These are phyloP conservation scores for Ryuthela nishihirai DNA, from an alignment of 2,888 invertebrate genomes.

Conservation along the genomic window DNA sequence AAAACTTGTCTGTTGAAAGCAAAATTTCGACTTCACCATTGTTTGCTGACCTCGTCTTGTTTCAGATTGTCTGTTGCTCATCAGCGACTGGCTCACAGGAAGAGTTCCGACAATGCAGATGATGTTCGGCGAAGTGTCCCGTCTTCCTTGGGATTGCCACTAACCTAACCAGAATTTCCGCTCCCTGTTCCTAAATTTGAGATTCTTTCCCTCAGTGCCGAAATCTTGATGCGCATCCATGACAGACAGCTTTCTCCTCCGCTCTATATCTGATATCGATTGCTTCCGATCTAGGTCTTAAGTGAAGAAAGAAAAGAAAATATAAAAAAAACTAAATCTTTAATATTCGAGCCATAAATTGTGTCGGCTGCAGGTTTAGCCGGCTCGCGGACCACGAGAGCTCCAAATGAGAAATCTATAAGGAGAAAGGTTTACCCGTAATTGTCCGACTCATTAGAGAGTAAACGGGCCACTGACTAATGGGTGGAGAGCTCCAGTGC, in stretches of 20 bases:
- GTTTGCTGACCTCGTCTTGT: too few species aligned
- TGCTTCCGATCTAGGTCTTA: slow-evolving; percentile 36
- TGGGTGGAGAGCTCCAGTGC: slow-evolving; percentile 37
- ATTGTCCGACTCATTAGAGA: slow-evolving; percentile 39
- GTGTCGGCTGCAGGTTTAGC: slow-evolving; percentile 36
- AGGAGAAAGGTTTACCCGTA: slow-evolving; percentile 39
- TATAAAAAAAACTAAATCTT: slow-evolving; percentile 23
- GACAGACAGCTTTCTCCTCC: slow-evolving; percentile 25
- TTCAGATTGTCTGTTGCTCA: too few species aligned
- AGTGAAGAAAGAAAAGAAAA: slow-evolving; percentile 18
- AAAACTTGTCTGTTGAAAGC: too few species aligned
- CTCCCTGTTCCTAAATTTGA: too few species aligned
- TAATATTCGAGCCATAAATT: slow-evolving; percentile 39
- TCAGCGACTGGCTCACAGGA: too few species aligned
- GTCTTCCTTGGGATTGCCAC: too few species aligned
- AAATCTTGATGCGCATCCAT: slow-evolving; percentile 15
- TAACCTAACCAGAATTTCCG: too few species aligned
- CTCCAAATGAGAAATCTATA: slow-evolving; percentile 39
- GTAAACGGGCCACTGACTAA: slow-evolving; percentile 39
- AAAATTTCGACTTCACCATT: too few species aligned
- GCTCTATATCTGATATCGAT: slow-evolving; percentile 37
- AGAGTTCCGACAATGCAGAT: too few species aligned
- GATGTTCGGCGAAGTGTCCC: too few species aligned
- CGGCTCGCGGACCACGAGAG: slow-evolving; percentile 36
- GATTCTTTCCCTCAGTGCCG: slow-evolving; percentile 28